Evolutionary conservation across 2,888 invertebrate species (phyloP).

Genomic region (Hoplodrina blanda): DNA sequence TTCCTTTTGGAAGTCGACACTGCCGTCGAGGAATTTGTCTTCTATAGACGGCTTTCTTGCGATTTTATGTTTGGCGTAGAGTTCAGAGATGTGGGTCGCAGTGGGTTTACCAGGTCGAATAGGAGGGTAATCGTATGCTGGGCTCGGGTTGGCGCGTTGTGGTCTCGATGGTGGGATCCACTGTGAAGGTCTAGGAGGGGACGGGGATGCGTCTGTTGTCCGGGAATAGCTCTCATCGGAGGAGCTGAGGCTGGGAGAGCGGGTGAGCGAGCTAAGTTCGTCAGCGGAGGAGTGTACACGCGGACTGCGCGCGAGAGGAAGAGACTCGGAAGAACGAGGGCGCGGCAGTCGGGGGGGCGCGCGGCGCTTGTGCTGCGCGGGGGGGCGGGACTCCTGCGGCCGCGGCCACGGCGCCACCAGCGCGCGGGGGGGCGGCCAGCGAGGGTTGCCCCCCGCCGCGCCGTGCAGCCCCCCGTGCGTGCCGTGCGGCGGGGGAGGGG

Average conservation of each 20-base stretch:
- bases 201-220: constrained; percentile 93
- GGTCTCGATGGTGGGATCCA: constrained; percentile 86
- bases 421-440: constrained; percentile 89
- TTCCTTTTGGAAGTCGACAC: constrained; percentile 83
- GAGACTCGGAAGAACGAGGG: constrained; percentile 92
- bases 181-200: constrained; percentile 90
- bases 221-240: constrained; percentile 96
- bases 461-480: constrained; percentile 41
- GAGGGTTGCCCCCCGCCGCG: constrained; percentile 71
- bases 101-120: constrained; percentile 85
- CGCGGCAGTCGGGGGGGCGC: constrained; percentile 89
- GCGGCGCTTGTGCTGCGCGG: constrained; percentile 82
- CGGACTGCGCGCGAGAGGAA: constrained; percentile 90
- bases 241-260: constrained; percentile 95
- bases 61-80: constrained; percentile 85
- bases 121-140: constrained; percentile 91
- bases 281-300: constrained; percentile 95
- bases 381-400: constrained; percentile 86
- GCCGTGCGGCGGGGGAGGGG: constrained; percentile 91
- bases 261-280: constrained; percentile 95
- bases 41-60: constrained; percentile 83
- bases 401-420: constrained; percentile 92
- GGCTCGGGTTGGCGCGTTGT: constrained; percentile 89
- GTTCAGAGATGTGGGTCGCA: constrained; percentile 80
- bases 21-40: constrained; percentile 83